Evolutionary conservation across 2,113 vertebrate genomes (phyloP), one percentile per base, ranked within the genome.

Genomic region (Anolis carolinensis): DNA sequence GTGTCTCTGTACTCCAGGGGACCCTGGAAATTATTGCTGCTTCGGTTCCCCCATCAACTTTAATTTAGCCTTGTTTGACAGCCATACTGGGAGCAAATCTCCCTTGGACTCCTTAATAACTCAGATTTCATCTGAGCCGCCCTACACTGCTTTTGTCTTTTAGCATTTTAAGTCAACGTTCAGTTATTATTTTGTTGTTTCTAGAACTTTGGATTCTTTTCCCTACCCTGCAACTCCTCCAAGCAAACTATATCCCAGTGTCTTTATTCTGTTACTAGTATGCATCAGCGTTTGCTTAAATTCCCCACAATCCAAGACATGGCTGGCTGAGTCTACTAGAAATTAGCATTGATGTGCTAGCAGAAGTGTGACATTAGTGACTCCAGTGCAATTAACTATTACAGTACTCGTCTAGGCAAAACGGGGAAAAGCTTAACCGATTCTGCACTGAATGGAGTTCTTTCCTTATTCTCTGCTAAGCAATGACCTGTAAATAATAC

Each of bases 291-390:
- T 63, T 68, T 65, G 13, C 27, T 50, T 39, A 34, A 79, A 80
- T 67, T 44, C 87, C 77, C 25, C 25, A 55, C n/a, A 68, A 59
- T 44, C 39, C 77, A 80, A 75, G 59, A 36, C 27, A 67, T 65
- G 44, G 39, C 62, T 80, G 70, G 79, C 55, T 86, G 79, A 74
- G 62, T 82, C 50, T 84, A 70, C 70, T 80, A 70, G 81, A 63
- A 89, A 75, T 68, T 85, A 16, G n/a, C 89, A 87, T 87, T 82
- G 36, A 67, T 87, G 84, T 79, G 75, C 75, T 79, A 90, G 86
- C 30, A 92, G 74, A 79, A 83, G 9, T 10, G 34, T 71, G 75
- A 73, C 3, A 81, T 89, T 82, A 27, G 87, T 84, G 59, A 7
- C 92, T 89, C 2, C 67, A 62, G 50, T 83, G 44, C 83, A 87